Evolutionary conservation across 2,113 vertebrate genomes (phyloP).

Genomic region (Ptyas mucosa): DNA sequence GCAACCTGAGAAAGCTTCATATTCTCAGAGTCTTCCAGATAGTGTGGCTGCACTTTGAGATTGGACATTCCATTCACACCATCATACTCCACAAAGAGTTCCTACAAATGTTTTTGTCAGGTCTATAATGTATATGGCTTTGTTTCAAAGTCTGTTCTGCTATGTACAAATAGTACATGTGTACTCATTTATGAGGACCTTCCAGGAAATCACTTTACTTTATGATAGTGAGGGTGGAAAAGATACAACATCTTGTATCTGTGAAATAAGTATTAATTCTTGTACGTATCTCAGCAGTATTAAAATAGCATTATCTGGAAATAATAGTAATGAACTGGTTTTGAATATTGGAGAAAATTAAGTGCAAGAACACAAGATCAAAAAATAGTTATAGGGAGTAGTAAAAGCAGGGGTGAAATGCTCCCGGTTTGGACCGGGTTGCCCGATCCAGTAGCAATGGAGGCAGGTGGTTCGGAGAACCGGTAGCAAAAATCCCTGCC

Average conservation of each 20-base stretch:
- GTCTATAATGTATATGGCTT: not conserved
- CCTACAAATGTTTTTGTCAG: not conserved
- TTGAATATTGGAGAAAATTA: constrained; percentile 3
- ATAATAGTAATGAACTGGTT: not conserved
- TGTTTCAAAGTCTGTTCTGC: not conserved
- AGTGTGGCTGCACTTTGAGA: not conserved
- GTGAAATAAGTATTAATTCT: not conserved
- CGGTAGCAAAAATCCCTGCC: too few relatives aligned
- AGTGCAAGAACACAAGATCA: not conserved
- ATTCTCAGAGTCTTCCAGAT: not conserved
- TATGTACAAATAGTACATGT: not conserved
- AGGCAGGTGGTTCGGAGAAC: too few relatives aligned
- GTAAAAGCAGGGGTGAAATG: too few relatives aligned
- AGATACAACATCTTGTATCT: not conserved
- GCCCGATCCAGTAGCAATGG: too few relatives aligned
- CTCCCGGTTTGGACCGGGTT: too few relatives aligned
- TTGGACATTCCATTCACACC: not conserved
- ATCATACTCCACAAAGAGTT: not conserved
- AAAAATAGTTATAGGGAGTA: not conserved
- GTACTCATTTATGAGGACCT: not conserved
- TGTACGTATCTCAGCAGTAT: not conserved
- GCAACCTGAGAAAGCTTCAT: not conserved
- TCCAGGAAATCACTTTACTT: not conserved
- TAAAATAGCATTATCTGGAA: not conserved
- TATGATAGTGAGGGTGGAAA: not conserved